phyloP scores from a whole-genome alignment of 1,140 invertebrate species.

The Meloidogyne chitwoodi region DNA sequence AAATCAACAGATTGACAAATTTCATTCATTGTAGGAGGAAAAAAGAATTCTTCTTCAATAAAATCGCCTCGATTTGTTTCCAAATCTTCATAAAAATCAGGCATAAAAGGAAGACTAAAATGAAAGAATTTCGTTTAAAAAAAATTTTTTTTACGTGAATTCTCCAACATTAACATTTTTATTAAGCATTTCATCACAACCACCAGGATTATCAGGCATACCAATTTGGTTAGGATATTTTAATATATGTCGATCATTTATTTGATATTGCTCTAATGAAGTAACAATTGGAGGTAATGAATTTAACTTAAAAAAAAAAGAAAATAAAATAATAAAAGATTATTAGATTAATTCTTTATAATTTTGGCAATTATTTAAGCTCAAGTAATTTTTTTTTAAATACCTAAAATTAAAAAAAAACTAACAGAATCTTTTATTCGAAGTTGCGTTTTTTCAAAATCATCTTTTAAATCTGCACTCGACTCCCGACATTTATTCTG shows the following conservation, averaged over 20 bases:
- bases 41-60: constrained; percentile 22
- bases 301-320: constrained; percentile 34
- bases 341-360: too few species aligned
- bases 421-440: constrained; percentile 22
- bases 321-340: neutral
- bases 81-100: constrained; percentile 42
- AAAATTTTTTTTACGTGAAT: neutral
- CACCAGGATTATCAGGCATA: constrained; percentile 25
- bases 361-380: too few species aligned
- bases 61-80: constrained; percentile 30
- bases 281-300: neutral
- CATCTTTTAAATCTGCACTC: constrained; percentile 28
- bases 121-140: neutral
- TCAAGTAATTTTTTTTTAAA: too few species aligned
- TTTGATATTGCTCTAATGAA: constrained; percentile 24
- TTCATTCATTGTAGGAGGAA: constrained; percentile 26
- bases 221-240: constrained; percentile 32
- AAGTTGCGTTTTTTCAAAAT: constrained; percentile 43
- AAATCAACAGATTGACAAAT: constrained; percentile 23
- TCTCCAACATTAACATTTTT: neutral
- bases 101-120: constrained; percentile 31
- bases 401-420: too few species aligned
- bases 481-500: constrained; percentile 55
- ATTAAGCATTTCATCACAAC: neutral
- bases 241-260: constrained; percentile 30